Base-by-base conservation (phyloP, 1,140 invertebrate species). In the Bicyclus anynana region DNA sequence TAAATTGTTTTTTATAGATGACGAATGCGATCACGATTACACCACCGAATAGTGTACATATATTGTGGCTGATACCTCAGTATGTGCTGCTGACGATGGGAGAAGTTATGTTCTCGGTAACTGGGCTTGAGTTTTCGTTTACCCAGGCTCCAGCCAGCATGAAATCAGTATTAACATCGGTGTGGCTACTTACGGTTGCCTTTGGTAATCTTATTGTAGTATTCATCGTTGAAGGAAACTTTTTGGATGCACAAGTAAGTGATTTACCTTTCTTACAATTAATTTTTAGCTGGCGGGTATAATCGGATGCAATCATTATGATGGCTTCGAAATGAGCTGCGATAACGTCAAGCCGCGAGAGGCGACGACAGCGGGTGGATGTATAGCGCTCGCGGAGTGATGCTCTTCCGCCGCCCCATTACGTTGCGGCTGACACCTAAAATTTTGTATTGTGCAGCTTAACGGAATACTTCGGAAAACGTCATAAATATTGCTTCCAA, bases 181-280 rank as follows among this genome's bases (percentile, higher is more conserved):
- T 93, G 0, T 99, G 97, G 96, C 89, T 98, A 5, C 80, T 98
- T 0, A 98, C 97, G 0, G 94, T 95, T 1, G 96, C 97, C 0
- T 92, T 98, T 72, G 98, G 98, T 13, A 98, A 99, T 89, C 83
- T 98, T 0, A 94, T 99, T 5, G 93, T 98, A 1, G 92, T 98
- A 17, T 91, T 99, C 27, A 94, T 97, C 5, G 94, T 90, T 1
- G 89, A 95, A 82, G 84, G 91, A 20, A 91, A 92, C 65, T 82
- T 93, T 46, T 93, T 94, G 69, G 84, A 92, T 29, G 91, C 91
- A 62, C 92, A 94, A 90, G 93, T 94, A 85, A 74, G 63, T 60
- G 17, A 13, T 7, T 27, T 26, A 3, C 7, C 7, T 26, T n/a
- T n/a, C n/a, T n/a, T n/a, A n/a, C n/a, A n/a, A n/a, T n/a, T n/a